Conservation (phyloP, 2,113 vertebrate species). For the Anseranas semipalmata region DNA sequence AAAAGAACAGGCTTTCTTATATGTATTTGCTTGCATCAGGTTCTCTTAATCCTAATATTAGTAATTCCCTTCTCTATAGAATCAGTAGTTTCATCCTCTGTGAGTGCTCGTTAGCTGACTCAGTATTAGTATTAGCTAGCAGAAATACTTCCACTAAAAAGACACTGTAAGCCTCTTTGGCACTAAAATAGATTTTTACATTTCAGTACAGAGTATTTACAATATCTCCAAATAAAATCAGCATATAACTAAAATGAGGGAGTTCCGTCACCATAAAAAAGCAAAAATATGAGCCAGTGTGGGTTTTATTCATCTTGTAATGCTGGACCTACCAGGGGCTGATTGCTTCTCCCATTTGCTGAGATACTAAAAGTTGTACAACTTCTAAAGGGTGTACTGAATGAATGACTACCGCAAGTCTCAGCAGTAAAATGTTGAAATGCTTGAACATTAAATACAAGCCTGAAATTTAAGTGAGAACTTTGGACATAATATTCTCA, state of each 20-base stretch:
- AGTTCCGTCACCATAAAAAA: background rate
- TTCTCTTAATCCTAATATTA: background rate
- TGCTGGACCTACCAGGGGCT: background rate
- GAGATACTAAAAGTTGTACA: background rate
- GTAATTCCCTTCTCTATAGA: background rate
- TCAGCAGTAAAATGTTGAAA: background rate
- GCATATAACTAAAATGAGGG: background rate
- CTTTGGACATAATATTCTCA: background rate
- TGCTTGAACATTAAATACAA: background rate
- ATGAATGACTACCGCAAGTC: background rate
- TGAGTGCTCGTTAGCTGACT: background rate
- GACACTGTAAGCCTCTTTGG: background rate
- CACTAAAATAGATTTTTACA: background rate
- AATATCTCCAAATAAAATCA: background rate
- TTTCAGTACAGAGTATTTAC: background rate
- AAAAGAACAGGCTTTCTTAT: background rate
- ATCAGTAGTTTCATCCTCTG: background rate
- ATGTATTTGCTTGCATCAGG: background rate
- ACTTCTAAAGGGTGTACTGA: background rate
- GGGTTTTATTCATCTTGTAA: background rate
- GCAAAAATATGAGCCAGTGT: background rate
- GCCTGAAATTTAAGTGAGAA: background rate
- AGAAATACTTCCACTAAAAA: background rate
- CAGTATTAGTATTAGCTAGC: background rate
- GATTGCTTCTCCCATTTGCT: background rate